Base-by-base conservation (phyloP, 30 jellyfish, hydroid and myxozoan genomes). In the Aurelia coerulea region DNA sequence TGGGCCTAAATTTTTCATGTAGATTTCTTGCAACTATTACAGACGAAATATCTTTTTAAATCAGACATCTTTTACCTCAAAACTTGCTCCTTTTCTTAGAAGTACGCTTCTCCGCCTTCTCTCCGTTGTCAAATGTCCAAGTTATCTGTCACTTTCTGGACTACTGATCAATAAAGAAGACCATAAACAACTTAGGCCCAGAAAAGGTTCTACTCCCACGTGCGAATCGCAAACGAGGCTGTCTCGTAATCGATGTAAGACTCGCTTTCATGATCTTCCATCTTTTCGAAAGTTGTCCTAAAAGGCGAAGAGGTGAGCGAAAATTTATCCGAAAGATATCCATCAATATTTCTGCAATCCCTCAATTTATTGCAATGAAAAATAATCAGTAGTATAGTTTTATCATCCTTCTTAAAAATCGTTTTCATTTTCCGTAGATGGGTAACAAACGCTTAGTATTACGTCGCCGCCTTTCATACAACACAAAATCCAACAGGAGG, bases 381-480 rank as follows among this genome's bases (percentile, higher is more conserved):
- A 65, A 31, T 65, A 5, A 1, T 23, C 5, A 14, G 8, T 16
- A 16, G 37, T 65, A 3, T 65, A 23, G 7, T 13, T 65, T 23
- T 4, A 23, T 16, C 17, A 65, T 23, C 42, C 14, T 0, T 65
- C 35, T 50, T 14, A 35, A 50, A 35, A 1, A 42, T 71, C 62
- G 17, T 69, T 17, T 51, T 3, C 32, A 79, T 75, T 46, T 46
- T 46, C 56, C 56, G 23, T 83, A 93, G 98, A 93, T 93, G 98
- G 98, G 87, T 63, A 58, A 76, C 6, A 73, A 90, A 63, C 96
- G 99, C 15, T 65, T 95, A 18, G 97, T 87, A 37, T 97, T 95
- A 50, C 97, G 99, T 15, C 79, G 99, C 18, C 91, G 99, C 64
- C 89, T 95, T 37, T 95, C 99, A 16, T 95, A 95, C 96, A 95